Evolutionary conservation across 2,113 vertebrate genomes (phyloP).

Genomic region (Microcebus lehilahytsara): DNA sequence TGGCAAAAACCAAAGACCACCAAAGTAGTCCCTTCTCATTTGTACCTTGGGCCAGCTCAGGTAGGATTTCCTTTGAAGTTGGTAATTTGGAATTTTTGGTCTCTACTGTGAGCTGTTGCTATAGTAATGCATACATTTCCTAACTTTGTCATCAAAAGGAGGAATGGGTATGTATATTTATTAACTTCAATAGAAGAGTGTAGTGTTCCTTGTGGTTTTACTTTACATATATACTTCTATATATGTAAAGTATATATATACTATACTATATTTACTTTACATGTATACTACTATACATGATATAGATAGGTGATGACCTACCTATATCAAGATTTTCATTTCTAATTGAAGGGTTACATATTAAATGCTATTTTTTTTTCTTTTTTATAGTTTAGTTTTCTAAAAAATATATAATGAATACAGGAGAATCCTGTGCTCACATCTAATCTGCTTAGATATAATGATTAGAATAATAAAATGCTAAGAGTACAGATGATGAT

Average conservation of each 20-base stretch:
- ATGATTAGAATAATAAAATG: not conserved
- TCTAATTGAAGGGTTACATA: not conserved
- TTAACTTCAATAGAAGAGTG: not conserved
- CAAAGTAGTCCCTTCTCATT: not conserved
- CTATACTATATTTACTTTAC: no score
- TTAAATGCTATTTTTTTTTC: not conserved
- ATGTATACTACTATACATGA: no score
- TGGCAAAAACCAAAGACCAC: not conserved
- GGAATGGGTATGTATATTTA: not conserved
- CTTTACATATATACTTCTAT: not conserved
- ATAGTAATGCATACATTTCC: not conserved
- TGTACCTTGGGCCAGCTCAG: not conserved
- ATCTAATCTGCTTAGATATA: not conserved
- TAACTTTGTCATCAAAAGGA: not conserved
- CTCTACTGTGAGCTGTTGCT: not conserved
- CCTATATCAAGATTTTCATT: not conserved
- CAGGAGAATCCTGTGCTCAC: not conserved
- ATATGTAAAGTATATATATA: no score
- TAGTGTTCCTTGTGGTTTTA: not conserved
- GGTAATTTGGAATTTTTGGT: not conserved
- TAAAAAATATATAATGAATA: not conserved
- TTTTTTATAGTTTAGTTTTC: not conserved
- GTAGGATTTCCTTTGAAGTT: not conserved
- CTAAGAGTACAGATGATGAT: not conserved
- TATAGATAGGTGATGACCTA: no score